Percentiles rank a stretch among this genome's conserved stretches.
phyloP scores from a whole-genome alignment of 2,888 invertebrate species.

The Junonia oenone region DNA sequence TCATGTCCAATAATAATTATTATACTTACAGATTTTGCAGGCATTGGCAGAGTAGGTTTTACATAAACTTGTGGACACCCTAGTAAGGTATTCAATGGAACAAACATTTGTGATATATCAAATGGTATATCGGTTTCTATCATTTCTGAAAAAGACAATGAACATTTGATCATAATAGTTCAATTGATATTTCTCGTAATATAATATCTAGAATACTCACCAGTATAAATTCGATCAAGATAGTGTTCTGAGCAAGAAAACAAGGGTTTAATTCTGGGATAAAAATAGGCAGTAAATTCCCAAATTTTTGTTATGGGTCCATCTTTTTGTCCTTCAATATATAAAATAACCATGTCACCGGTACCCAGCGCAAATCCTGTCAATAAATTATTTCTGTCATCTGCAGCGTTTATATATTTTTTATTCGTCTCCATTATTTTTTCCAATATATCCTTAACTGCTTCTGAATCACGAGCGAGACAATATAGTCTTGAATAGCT shows the following conservation, averaged over 20 bases:
- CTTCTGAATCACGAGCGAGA: constrained; percentile 37
- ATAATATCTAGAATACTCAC: not conserved
- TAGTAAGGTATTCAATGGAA: constrained; percentile 49
- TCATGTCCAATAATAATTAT: too few species aligned
- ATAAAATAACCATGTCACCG: constrained; percentile 49
- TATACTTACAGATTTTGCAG: constrained; percentile 56
- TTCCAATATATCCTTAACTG: constrained; percentile 39
- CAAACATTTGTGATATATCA: constrained; percentile 55
- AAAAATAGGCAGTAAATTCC: constrained; percentile 52
- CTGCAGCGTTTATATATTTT: constrained; percentile 26
- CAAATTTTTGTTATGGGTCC: constrained; percentile 53
- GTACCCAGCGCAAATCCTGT: constrained; percentile 64
- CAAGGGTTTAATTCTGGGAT: constrained; percentile 53
- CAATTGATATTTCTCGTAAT: constrained; percentile 31
- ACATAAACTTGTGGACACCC: constrained; percentile 59
- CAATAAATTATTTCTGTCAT: constrained; percentile 37
- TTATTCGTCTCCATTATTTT: constrained; percentile 50
- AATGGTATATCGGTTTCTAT: constrained; percentile 45
- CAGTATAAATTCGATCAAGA: constrained; percentile 1
- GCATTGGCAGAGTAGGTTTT: constrained; percentile 57
- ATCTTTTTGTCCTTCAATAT: constrained; percentile 57
- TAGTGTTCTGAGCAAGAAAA: not conserved
- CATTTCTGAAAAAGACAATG: constrained; percentile 39
- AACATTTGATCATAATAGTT: not conserved
- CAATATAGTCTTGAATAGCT: constrained; percentile 56